A percentile compares a stretch with the other conserved stretches of the same genome.
Conservation (phyloP, 2,797 vertebrate genomes). For the Melanotaenia nigrans region DNA sequence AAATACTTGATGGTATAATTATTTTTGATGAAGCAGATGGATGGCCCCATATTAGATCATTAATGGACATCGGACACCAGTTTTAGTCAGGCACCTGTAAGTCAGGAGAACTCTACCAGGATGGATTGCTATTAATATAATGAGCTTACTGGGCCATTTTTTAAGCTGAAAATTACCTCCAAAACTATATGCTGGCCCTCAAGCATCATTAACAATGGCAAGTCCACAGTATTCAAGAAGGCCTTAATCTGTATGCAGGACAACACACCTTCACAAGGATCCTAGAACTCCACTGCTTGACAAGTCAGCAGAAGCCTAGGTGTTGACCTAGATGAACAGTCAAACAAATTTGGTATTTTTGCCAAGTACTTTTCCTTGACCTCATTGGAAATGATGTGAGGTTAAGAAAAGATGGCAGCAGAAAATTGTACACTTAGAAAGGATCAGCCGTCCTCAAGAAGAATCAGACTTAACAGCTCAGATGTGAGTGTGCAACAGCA, state of each 20-base stretch:
- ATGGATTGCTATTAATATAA: neutral
- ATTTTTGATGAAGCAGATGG: neutral
- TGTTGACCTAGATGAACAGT: neutral
- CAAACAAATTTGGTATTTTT: no score
- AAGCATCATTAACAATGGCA: neutral
- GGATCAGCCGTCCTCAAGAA: neutral
- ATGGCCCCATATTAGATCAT: neutral
- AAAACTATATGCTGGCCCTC: neutral
- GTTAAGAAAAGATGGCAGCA: neutral
- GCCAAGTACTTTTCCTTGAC: no score
- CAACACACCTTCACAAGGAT: neutral
- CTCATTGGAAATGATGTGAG: neutral
- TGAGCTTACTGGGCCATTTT: neutral
- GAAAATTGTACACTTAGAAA: neutral
- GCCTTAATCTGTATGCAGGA: neutral
- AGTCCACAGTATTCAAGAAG: neutral
- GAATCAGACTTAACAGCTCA: neutral
- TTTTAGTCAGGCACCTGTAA: neutral
- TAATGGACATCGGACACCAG: neutral
- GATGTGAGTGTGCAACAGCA: no score
- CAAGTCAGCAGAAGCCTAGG: neutral
- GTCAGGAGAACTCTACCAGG: neutral
- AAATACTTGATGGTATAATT: neutral
- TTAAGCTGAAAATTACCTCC: neutral
- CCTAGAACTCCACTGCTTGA: neutral